Evolutionary conservation across 2,797 vertebrate genomes (phyloP).

Genomic region (Scolopax rusticola): DNA sequence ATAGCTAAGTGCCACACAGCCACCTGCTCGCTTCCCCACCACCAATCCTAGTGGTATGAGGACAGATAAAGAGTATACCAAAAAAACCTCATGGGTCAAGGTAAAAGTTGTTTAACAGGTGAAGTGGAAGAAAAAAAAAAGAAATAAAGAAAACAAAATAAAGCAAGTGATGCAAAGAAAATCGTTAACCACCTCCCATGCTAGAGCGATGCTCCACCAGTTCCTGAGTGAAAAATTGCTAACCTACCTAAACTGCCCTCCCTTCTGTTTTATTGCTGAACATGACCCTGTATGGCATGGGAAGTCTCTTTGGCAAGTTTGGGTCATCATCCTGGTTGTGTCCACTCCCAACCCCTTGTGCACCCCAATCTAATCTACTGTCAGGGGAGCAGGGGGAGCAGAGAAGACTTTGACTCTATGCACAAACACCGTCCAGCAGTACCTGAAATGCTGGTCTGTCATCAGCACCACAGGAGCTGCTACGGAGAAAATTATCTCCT

Average conservation of each 20-base stretch:
- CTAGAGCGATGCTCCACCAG: neutral
- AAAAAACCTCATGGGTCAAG: neutral
- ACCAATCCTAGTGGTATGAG: neutral
- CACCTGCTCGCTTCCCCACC: neutral
- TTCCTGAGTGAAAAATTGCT: fast-evolving
- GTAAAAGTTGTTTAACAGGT: neutral
- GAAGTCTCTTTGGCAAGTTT: neutral
- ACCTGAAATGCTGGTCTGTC: neutral
- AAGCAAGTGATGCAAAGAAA: neutral
- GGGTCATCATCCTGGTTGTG: neutral
- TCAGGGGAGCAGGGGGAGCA: neutral
- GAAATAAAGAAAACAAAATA: neutral
- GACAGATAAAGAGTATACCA: neutral
- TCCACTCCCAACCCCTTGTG: neutral
- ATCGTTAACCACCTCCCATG: neutral
- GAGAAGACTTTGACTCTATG: neutral
- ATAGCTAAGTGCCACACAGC: neutral
- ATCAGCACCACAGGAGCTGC: neutral
- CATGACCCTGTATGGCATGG: too few species aligned
- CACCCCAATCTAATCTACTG: fast-evolving
- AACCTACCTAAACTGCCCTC: neutral
- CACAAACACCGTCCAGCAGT: neutral
- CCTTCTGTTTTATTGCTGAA: neutral
- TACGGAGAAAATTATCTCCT: neutral
- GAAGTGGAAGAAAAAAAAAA: neutral